Evolutionary conservation across 2,888 invertebrate genomes (phyloP).

Genomic region (Apamea sordens): DNA sequence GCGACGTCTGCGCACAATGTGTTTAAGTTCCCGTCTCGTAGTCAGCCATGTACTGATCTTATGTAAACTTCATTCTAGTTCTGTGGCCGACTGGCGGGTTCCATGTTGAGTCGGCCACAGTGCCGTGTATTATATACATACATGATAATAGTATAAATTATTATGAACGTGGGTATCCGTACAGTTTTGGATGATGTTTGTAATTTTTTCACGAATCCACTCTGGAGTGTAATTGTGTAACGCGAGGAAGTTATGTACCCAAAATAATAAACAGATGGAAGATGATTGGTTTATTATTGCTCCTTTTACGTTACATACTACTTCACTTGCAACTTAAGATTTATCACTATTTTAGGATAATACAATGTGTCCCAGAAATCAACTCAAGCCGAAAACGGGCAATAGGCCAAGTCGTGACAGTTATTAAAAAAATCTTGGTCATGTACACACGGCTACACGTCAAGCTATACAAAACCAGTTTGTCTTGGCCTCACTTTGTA

Average conservation of each 20-base stretch:
- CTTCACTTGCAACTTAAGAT: background rate
- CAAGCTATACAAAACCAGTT: no score
- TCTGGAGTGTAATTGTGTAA: conserved; percentile 75
- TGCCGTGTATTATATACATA: conserved; percentile 65
- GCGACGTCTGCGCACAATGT: conserved; percentile 5
- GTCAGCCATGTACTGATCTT: conserved; percentile 54
- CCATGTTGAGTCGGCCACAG: conserved; percentile 42
- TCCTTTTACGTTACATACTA: background rate
- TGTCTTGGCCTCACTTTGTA: no score
- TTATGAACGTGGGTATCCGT: conserved; percentile 63
- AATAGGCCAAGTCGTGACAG: no score
- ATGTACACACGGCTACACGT: no score
- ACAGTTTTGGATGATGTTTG: conserved; percentile 77
- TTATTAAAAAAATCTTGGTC: no score
- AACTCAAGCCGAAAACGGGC: no score
- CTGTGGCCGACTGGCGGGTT: conserved; percentile 45
- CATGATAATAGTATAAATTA: conserved; percentile 68
- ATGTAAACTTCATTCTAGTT: conserved; percentile 57
- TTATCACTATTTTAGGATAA: background rate
- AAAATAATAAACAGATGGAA: conserved; percentile 82
- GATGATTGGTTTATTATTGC: conserved; percentile 58
- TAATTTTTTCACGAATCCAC: conserved; percentile 82
- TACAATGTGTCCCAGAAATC: no score
- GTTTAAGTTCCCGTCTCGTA: conserved; percentile 27
- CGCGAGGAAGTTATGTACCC: conserved; percentile 80